Base-by-base conservation (phyloP, 2,113 vertebrate species). In the Gorsachius goisagi region DNA sequence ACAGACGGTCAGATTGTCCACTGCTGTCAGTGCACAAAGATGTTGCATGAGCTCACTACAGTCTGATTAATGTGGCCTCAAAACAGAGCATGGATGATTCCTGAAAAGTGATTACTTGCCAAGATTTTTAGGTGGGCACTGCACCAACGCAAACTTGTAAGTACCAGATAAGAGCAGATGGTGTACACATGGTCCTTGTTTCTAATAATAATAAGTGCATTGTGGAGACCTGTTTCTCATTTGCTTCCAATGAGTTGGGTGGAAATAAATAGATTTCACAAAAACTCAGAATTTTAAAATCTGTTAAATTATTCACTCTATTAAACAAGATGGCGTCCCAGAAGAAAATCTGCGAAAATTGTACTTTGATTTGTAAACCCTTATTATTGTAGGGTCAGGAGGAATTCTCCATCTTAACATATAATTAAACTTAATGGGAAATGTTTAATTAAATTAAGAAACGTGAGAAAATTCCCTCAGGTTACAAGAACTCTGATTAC, bases 401-500 rank as follows among this genome's bases (percentile, higher is more conserved):
- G 53, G 53, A 94, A 78, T 94, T 81, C 52, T 85, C 22, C 2
- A 0, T 60, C 77, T 88, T 90, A 89, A 75, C 32, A 62, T 82
- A 85, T 37, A 91, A 94, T 64, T 95, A 89, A 76, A 76, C n/a
- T 93, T 96, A 82, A 89, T 73, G 27, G 41, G 18, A 93, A 93
- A 88, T 73, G 26, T 82, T 95, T 95, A 91, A 96, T 97, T 94
- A 79, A 91, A 93, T 94, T 73, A 89, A 76, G 89, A 89, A 88
- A 92, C 0, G 2, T 3, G 22, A 90, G 56, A 87, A 93, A 82
- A 94, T 82, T 72, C 81, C 93, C 93, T 68, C 49, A 47, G 89
- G 89, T 66, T 85, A 59, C 11, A 80, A 76, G 67, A 85, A 72
- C 45, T 82, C 69, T 30, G 80, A 89, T 73, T 82, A 53, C 27